Evolutionary conservation across 2,888 invertebrate genomes (phyloP), one percentile per base, ranked within the genome.

Genomic region (Hydriomena furcata): DNA sequence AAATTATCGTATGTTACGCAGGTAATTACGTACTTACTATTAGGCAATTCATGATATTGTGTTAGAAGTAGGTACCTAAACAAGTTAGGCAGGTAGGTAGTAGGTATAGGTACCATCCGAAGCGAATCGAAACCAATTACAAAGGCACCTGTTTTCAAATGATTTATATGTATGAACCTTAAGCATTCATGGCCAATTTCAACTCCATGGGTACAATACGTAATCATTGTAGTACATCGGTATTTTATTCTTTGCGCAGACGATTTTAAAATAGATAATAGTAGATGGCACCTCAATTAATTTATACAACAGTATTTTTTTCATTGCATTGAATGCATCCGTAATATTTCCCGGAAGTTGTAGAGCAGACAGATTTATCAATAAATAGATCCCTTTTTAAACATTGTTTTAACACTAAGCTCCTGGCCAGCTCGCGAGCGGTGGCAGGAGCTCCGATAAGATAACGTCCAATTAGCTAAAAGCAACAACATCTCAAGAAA

Each of bases 381-480:
- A 66, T 68, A 65, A 56, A 71, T 68, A 65, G 57, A 71, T 73
- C 71, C 65, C 46, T 64, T 66, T 70, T 65, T 69, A 78, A 76
- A 72, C 61, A 60, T 72, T 68, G 61, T 57, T 56, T 55, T 58
- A 58, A 53, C 51, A 52, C 48, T 60, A 58, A 65, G 61, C 45
- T 54, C n/a, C 56, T 58, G 58, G 56, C 52, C 58, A 61, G 59
- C 55, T 58, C 48, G 44, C 55, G 49, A 55, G 42, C 63, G 55
- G 65, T 55, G 55, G 65, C 64, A 21, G 56, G 65, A 63, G 50
- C 61, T 50, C 35, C 46, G 69, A 73, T 76, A 72, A 76, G 79
- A 79, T 81, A 78, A 70, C 38, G 20, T 25, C 8, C n/a, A 20
- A 24, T 32, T 27, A 37, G 25, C 24, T 17, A 27, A 50, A 28